Base-by-base conservation (phyloP, 2,797 vertebrate species). In the Cynodonichthys magdalenae region DNA sequence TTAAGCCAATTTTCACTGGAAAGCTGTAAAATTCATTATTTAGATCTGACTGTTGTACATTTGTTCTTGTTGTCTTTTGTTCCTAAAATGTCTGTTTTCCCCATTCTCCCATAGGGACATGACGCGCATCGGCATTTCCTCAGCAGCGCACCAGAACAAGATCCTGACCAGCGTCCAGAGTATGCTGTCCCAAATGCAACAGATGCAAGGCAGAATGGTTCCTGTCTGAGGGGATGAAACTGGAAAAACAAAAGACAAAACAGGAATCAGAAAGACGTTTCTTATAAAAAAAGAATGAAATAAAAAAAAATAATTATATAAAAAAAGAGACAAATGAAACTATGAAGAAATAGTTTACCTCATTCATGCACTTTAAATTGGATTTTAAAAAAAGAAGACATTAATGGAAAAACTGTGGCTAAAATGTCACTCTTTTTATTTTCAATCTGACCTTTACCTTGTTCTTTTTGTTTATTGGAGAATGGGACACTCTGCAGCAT, bases 341-440 rank as follows among this genome's bases (percentile, higher is more conserved):
- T 86, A 88, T 90, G 83, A 89, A 95, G 92, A 94, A 94, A 95
- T 97, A 95, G 95, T 97, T 98, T 96, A 98, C 96, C 96, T 98
- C 96, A 96, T 97, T 93, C 95, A 94, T 95, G 97, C 97, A 99
- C 97, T 99, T 99, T 99, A 92, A 98, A 96, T 90, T 89, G 83
- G 91, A 92, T 90, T 24, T 60, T 83, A 80, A 86, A 88, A 79
- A 90, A 82, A 85, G 68, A 81, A 72, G 82, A 86, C 42, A 73
- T 65, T 63, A 77, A 85, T 78, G 78, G 78, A 73, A 60, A 80
- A 80, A 78, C n/a, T n/a, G 92, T 90, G 88, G 74, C 75, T 93
- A 94, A 94, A 95, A 94, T 89, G 94, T 95, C 95, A 96, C 95
- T 96, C 3, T 39, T 97, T 96, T 95, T 93, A 92, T 34, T 49